Evolutionary conservation across 2,888 invertebrate genomes (phyloP), one percentile per base, ranked within the genome.

Genomic region (Agrochola macilenta): DNA sequence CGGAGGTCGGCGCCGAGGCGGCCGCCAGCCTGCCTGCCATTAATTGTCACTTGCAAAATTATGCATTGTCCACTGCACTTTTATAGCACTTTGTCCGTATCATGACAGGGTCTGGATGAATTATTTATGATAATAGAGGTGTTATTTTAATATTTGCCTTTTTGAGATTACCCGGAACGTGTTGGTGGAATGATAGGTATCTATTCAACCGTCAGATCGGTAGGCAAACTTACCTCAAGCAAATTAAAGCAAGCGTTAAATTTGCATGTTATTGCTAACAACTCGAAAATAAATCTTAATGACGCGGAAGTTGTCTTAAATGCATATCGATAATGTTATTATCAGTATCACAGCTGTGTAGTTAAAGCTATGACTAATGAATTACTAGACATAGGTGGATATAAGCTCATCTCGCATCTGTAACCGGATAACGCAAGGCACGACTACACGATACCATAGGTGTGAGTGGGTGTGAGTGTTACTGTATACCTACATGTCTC

Each of bases 1-100:
- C 75, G 88, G 89, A 89, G 90, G 90, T 87, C 88, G 90, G 84
- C 89, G 88, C 85, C 90, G 91, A 71, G 84, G 85, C 82, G 87
- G 81, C 85, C 87, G 87, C 76, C 84, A 82, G 84, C 79, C 75
- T 78, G 77, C 79, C 71, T 58, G 49, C 60, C 77, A 83, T 87
- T 88, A 86, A 88, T 88, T 86, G 81, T 86, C 81, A 83, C 83
- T 77, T 83, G 74, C 87, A 86, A 88, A 74, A 84, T 88, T 83
- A 82, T 71, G 61, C 70, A 82, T 83, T 86, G 82, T 84, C 71
- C 78, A 83, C 60, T 80, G 74, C 71, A 79, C 69, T 83, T 85
- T 78, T 83, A 81, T 75, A 79, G 69, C 64, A 74, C 52, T 74
- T 74, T 54, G 61, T 64, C 69, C 69, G 69, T 64, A 72, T 58